Base-by-base conservation (phyloP, 1,140 invertebrate species). In the Drosophila nannoptera region DNA sequence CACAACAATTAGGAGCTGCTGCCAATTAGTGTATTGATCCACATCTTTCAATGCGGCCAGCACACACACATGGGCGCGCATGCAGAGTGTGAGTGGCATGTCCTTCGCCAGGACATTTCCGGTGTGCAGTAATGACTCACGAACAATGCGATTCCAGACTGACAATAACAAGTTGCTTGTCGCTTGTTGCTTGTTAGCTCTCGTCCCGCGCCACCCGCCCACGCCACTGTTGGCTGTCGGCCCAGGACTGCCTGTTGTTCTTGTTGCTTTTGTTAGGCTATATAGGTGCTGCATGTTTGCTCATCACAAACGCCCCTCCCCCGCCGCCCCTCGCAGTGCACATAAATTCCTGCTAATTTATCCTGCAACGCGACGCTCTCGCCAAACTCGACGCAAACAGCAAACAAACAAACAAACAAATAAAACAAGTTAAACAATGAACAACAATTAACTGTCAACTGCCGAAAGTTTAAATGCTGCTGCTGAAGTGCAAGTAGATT, bases 271-370 rank as follows among this genome's bases (percentile, higher is more conserved):
- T 60, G 32, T 50, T 46, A 46, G 49, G 49, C 33, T 43, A 42
- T 43, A 48, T 53, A 60, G 69, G 52, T 77, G 65, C 75, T 56
- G 64, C 69, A 69, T 75, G 63, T 68, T 63, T 70, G 75, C 22
- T 22, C 22, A 22, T 22, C 22, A 22, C 22, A 1, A 1, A 1
- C 22, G 22, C 22, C 22, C 1, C 22, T 78, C 71, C 69, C 64
- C 52, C 50, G 50, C 55, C 56, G 12, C 49, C 49, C 40, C 32
- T 40, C 33, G 43, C 62, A 56, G 43, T n/a, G 55, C 33, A 69
- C 77, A 81, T 81, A 80, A 81, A 81, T 81, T 81, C 74, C 43
- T 29, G 66, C 62, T 81, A 69, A 81, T 81, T 81, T 81, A 77
- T 67, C 42, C 32, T 60, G 69, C 53, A 70, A 73, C 66, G 68